Evolutionary conservation across 2,888 invertebrate species (phyloP).

Genomic region (Amiota minor): DNA sequence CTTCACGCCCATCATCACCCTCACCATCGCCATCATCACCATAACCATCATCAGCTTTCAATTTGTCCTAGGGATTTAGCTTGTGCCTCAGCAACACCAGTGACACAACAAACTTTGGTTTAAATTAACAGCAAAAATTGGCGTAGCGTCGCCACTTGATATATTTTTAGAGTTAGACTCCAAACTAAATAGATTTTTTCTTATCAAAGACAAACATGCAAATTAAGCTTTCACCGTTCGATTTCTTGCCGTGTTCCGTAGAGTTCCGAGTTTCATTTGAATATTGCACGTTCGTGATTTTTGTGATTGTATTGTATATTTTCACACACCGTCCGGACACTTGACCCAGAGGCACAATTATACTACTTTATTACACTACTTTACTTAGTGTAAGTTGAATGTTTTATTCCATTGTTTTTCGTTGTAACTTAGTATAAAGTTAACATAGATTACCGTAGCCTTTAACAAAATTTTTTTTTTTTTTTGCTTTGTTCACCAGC

Average conservation of each 20-base stretch:
- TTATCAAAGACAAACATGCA: not conserved
- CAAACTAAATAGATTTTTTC: constrained; percentile 14
- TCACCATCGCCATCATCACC: constrained; percentile 30
- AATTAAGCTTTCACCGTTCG: not conserved
- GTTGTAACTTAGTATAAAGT: constrained; percentile 11
- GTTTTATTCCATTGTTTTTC: not conserved
- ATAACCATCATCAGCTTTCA: constrained; percentile 37
- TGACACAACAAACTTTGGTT: not conserved
- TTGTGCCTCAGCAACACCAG: constrained; percentile 13
- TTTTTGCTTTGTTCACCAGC: not conserved
- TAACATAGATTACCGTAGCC: constrained; percentile 5
- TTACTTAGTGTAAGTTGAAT: not conserved
- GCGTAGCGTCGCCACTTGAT: constrained; percentile 40
- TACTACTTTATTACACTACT: too few relatives aligned
- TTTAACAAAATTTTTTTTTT: too few relatives aligned
- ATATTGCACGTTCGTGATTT: constrained; percentile 70
- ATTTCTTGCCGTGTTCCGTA: not conserved
- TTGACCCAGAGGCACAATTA: too few relatives aligned
- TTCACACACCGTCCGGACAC: too few relatives aligned
- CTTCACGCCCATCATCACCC: constrained; percentile 19
- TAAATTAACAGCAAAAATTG: constrained; percentile 39
- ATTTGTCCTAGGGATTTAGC: constrained; percentile 59
- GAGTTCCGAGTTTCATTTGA: constrained; percentile 44
- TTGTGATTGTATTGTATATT: constrained; percentile 71
- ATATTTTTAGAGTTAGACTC: constrained; percentile 18